Evolutionary conservation across 2,797 vertebrate genomes (phyloP).

Genomic region (Halcyon leucocephala): DNA sequence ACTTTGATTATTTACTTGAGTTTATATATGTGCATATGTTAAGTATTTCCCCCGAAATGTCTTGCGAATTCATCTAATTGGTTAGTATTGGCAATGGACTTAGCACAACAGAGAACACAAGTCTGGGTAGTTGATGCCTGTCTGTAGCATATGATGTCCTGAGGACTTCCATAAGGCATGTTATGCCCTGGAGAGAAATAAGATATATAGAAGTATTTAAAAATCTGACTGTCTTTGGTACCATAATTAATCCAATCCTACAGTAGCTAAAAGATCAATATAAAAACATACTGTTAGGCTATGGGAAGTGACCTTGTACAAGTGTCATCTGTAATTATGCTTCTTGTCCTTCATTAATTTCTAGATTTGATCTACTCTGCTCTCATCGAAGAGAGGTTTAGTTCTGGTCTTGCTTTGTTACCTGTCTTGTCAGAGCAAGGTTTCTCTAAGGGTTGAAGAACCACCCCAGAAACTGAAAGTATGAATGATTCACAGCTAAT

Average conservation of each 20-base stretch:
- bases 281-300: not conserved
- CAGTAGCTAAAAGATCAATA: not conserved
- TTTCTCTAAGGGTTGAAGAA: not conserved
- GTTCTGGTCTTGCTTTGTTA: not conserved
- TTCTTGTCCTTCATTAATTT: not conserved
- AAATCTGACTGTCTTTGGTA: not conserved
- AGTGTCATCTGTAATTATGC: not conserved
- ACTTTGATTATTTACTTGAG: not conserved
- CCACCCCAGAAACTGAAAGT: not conserved
- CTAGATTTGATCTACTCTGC: not conserved
- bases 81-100: accelerated
- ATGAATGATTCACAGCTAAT: not conserved
- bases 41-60: not conserved
- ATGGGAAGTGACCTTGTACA: not conserved
- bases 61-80: not conserved
- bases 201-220: not conserved
- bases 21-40: not conserved
- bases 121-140: not conserved
- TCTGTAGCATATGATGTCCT: not conserved
- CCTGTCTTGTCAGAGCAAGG: not conserved
- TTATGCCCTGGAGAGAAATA: not conserved
- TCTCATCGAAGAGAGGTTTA: not conserved
- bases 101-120: not conserved
- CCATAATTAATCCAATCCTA: not conserved
- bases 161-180: not conserved